These are phyloP conservation scores for Brachystomella parvula DNA, from an alignment of 1,140 invertebrate species.

Conservation along the genomic window DNA sequence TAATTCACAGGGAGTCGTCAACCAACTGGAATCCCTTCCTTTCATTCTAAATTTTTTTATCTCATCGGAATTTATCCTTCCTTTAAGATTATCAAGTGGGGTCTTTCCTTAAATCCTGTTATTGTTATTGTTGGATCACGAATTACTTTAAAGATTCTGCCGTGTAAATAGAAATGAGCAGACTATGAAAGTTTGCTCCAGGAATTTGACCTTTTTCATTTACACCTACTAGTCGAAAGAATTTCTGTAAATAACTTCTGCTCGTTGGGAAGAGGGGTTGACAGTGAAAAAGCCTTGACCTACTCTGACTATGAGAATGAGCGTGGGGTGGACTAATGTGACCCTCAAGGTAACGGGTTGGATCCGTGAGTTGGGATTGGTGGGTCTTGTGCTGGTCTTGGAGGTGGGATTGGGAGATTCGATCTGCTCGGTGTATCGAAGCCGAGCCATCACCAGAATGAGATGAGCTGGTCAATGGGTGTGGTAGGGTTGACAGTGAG, in stretches of 20 bases:
- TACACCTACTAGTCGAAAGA: background rate
- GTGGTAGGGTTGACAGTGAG: slow-evolving; percentile 24
- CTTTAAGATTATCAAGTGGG: too few relatives aligned
- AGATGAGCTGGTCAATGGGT: slow-evolving; percentile 35
- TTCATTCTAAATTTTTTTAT: background rate
- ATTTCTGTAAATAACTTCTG: background rate
- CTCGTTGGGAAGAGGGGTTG: background rate
- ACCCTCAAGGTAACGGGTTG: slow-evolving; percentile 32
- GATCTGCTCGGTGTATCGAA: slow-evolving; percentile 19
- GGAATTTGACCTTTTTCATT: background rate
- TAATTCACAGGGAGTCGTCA: background rate
- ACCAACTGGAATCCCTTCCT: background rate
- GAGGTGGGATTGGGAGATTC: slow-evolving; percentile 14
- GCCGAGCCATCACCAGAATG: slow-evolving; percentile 33
- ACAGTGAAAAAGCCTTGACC: background rate
- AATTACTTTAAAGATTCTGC: too few relatives aligned
- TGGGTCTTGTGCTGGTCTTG: slow-evolving; percentile 13
- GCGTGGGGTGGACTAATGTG: slow-evolving; percentile 22
- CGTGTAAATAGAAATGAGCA: too few relatives aligned
- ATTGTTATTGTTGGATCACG: background rate
- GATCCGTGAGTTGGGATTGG: slow-evolving; percentile 24
- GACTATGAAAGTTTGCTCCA: too few relatives aligned
- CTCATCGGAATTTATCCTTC: background rate
- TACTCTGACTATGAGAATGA: slow-evolving; percentile 34
- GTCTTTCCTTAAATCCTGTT: background rate